These are phyloP conservation scores for Acanthoscelides obtectus DNA, from an alignment of 2,888 invertebrate species.

Conservation along the genomic window DNA sequence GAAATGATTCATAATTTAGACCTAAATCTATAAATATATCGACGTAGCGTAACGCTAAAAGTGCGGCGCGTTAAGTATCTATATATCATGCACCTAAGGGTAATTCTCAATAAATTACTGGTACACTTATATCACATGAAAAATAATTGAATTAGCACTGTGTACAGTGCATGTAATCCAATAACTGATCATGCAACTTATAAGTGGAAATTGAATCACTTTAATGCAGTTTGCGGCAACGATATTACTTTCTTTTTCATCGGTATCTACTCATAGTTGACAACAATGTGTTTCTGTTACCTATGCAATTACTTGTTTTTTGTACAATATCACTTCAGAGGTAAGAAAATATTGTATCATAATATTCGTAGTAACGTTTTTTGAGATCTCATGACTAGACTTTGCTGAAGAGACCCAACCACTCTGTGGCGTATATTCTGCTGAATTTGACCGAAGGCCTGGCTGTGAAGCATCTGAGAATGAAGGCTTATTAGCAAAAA, in stretches of 20 bases:
- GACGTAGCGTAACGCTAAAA: no score
- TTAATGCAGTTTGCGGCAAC: background rate
- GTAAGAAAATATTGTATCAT: background rate
- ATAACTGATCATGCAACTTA: background rate
- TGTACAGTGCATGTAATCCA: background rate
- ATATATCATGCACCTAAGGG: no score
- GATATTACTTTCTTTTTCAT: background rate
- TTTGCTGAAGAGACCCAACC: no score
- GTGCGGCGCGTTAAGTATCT: no score
- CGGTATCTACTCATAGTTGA: background rate
- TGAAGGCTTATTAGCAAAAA: no score
- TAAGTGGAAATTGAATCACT: background rate
- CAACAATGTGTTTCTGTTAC: conserved; percentile 17
- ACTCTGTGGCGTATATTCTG: no score
- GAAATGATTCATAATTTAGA: no score
- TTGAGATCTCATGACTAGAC: no score
- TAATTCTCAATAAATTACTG: background rate
- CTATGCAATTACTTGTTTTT: conserved; percentile 18
- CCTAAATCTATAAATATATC: no score
- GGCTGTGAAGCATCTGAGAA: no score
- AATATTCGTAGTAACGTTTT: background rate
- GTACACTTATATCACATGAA: background rate
- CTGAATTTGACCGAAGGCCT: no score
- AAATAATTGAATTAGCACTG: background rate
- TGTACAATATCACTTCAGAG: conserved; percentile 2